Evolutionary conservation across 2,888 invertebrate genomes (phyloP), one percentile per base, ranked within the genome.

Genomic region (Drosophila kambysellisi): DNA sequence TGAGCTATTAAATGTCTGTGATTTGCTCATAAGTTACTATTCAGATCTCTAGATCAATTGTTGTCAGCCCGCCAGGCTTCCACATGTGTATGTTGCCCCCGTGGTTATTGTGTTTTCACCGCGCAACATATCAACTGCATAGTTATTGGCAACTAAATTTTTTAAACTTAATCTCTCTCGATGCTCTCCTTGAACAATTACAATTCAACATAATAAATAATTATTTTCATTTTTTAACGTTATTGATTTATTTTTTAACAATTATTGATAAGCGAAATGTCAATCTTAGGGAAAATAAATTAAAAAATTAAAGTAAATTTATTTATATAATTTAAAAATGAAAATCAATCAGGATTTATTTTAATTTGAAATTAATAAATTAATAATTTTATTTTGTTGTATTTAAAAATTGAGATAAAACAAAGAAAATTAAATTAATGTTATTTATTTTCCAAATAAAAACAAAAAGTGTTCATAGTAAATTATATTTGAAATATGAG

Each of bases 1-100:
- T 81, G 72, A 82, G 84, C 84, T 76, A 84, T 87, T 87, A 84
- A 84, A 81, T 84, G 82, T 71, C 82, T 84, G 88, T 81, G 84
- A 87, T 87, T 84, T 81, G 82, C 72, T 46, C 85, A 87, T 87
- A 84, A 87, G 83, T 84, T 87, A 87, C 80, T 74, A 61, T 60
- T 61, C 65, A 72, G 68, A 81, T 74, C 78, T 62, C 65, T 71
- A 67, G 79, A 81, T 83, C 81, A 81, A 79, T 83, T 81, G 76
- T 72, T 83, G 75, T 57, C 85, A 65, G 50, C 48, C 72, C 70
- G 60, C 61, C 67, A 46, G 46, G 75, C 78, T 75, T 69, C 59
- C 74, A 84, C 74, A 82, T 75, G 65, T 70, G 71, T 17, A 39
- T 20, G 41, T 41, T 54, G 69, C 80, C 69, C 62, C 66, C 53